phyloP scores from a whole-genome alignment of 2,888 invertebrate genomes.

The Ophion costatus region DNA sequence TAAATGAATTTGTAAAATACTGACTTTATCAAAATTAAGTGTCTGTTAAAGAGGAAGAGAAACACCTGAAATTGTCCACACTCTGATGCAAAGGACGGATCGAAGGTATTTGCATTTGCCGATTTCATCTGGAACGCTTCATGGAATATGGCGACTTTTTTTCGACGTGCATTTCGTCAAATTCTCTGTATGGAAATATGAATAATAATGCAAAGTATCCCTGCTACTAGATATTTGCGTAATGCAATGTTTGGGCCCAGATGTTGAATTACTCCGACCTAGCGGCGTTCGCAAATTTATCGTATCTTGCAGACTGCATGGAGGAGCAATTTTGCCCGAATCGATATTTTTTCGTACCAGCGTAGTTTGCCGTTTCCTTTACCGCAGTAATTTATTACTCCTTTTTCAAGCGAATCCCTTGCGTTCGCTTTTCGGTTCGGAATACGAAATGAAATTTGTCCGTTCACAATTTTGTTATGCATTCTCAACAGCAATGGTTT shows the following conservation, averaged over 20 bases:
- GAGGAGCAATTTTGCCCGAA: neutral
- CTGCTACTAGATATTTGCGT: neutral
- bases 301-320: neutral
- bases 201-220: neutral
- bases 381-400: neutral
- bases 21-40: too few species aligned
- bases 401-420: neutral
- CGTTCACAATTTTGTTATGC: neutral
- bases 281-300: neutral
- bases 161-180: neutral
- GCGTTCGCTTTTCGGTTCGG: neutral
- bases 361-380: neutral
- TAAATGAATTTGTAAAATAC: too few species aligned
- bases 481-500: neutral
- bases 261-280: neutral
- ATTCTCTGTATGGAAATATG: neutral
- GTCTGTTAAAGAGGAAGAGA: too few species aligned
- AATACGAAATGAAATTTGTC: neutral
- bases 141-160: neutral
- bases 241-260: neutral
- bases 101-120: too few species aligned
- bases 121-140: too few species aligned
- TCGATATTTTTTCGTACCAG: neutral
- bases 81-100: too few species aligned
- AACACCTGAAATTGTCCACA: too few species aligned